Conservation (phyloP, 2,888 invertebrate species). For the Xestoiulus laeticollis region DNA sequence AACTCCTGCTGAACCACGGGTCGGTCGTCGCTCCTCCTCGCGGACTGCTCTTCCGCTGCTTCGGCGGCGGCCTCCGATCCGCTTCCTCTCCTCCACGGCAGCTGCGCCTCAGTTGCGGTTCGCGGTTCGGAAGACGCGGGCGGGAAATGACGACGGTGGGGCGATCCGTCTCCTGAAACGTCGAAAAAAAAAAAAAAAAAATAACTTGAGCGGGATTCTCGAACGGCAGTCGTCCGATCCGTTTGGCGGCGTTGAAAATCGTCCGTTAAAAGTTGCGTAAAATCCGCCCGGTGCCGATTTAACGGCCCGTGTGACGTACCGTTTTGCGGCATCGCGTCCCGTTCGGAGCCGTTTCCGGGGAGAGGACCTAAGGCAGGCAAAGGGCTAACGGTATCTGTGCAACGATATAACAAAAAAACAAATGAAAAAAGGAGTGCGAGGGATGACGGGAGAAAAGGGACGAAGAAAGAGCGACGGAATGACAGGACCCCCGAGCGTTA, state of each 20-base stretch:
- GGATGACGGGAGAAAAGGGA: background rate
- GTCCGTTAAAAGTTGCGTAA: too few species aligned
- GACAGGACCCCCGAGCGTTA: too few species aligned
- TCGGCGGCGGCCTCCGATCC: slow-evolving; percentile 61
- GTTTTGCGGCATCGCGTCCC: background rate
- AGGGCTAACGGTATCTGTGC: slow-evolving; percentile 18
- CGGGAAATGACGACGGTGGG: background rate
- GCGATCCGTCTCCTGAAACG: background rate
- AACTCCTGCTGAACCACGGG: slow-evolving; percentile 85
- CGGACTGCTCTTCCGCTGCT: slow-evolving; percentile 59
- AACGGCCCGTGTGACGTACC: too few species aligned
- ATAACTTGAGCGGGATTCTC: background rate
- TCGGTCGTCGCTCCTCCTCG: slow-evolving; percentile 68
- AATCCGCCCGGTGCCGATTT: too few species aligned
- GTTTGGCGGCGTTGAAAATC: too few species aligned
- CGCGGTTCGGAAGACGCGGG: slow-evolving; percentile 69
- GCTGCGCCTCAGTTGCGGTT: slow-evolving; percentile 86
- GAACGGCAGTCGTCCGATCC: background rate
- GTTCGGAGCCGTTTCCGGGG: background rate
- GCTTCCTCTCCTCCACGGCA: slow-evolving; percentile 84
- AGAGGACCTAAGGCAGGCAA: slow-evolving; percentile 13
- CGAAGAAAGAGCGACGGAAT: background rate
- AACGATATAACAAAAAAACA: background rate
- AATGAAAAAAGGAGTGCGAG: background rate
- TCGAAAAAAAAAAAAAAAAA: background rate